Base-by-base conservation (phyloP, 2,888 invertebrate species). In the Orthosia cruda region DNA sequence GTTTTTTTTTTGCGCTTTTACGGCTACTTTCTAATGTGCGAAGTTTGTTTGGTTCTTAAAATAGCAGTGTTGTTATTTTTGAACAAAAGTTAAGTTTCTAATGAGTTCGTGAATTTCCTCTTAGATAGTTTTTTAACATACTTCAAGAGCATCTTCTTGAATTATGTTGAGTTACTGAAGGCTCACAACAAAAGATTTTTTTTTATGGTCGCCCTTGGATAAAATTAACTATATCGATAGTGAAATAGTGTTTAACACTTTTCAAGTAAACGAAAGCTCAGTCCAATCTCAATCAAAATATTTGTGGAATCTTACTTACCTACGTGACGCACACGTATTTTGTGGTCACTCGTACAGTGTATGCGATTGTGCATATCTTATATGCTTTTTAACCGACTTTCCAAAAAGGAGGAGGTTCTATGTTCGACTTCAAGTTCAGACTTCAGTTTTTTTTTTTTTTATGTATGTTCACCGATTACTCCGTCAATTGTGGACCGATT, bases 21-120 rank as follows among this genome's bases (percentile, higher is more conserved):
- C 49, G 72, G 15, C 26, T 68, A 81, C 87, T 87, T 87, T 87
- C 86, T 80, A 84, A 87, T 84, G 73, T 68, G 65, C 61, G 63
- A 18, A 50, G 45, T 69, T 69, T 78, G 54, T 45, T 65, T 50
- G 49, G 47, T 71, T 73, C 50, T 62, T 55, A 55, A 67, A 67
- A 76, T 61, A 69, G 58, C 52, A 23, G 1, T 16, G 11, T 12
- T 15, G 52, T 58, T 45, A 62, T 73, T 72, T 47, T 58, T 69
- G 20, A 4, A 15, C 40, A 61, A 49, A 54, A 23, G 23, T n/a
- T 52, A 11, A 50, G 26, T 76, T 75, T 77, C 15, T 68, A 77
- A 23, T 13, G 16, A 23, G 12, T 20, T 9, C 3, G 18, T 18
- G 16, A 16, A 9, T 72, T 4, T 3, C 4, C 13, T 47, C 4